A percentile compares a stretch with the other conserved stretches of the same genome.
phyloP scores from a whole-genome alignment of 2,888 invertebrate genomes.

The Carterocephalus palaemon region DNA sequence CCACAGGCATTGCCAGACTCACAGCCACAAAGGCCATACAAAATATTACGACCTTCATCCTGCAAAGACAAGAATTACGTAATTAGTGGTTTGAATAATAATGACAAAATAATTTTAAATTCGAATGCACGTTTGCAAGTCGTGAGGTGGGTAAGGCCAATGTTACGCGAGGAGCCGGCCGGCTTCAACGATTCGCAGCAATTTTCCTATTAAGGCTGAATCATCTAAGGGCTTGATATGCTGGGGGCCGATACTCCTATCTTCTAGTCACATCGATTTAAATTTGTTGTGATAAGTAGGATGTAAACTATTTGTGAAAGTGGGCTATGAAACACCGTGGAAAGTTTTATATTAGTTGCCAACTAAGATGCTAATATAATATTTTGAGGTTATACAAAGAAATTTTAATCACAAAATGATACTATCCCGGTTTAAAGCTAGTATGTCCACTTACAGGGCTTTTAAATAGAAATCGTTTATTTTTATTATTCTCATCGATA shows the following conservation, averaged over 20 bases:
- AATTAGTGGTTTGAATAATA: conserved; percentile 58
- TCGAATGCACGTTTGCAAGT: conserved; percentile 59
- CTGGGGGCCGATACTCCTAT: conserved; percentile 51
- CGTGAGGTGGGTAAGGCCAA: conserved; percentile 74
- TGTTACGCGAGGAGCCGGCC: conserved; percentile 62
- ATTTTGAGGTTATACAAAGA: too few species aligned
- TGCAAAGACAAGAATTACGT: conserved; percentile 59
- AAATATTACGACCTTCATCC: conserved; percentile 83
- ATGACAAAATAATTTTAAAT: conserved; percentile 41
- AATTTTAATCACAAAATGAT: too few species aligned
- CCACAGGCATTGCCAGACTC: conserved; percentile 80
- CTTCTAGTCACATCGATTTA: conserved; percentile 56
- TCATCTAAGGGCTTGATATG: conserved; percentile 63
- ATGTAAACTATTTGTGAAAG: conserved; percentile 67
- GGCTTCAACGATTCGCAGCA: conserved; percentile 55
- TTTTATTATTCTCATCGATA: conserved; percentile 11
- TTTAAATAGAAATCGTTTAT: conserved; percentile 17
- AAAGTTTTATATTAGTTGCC: conserved; percentile 9
- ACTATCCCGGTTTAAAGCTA: not conserved
- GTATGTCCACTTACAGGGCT: not conserved
- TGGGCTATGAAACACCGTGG: conserved; percentile 39
- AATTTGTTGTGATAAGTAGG: conserved; percentile 59
- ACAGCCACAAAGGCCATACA: conserved; percentile 78
- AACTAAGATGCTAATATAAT: conserved; percentile 36
- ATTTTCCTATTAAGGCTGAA: conserved; percentile 73